Percentiles rank a stretch among this genome's conserved stretches.
Conservation (phyloP, 1,140 invertebrate genomes). For the Drosophila orosa region DNA sequence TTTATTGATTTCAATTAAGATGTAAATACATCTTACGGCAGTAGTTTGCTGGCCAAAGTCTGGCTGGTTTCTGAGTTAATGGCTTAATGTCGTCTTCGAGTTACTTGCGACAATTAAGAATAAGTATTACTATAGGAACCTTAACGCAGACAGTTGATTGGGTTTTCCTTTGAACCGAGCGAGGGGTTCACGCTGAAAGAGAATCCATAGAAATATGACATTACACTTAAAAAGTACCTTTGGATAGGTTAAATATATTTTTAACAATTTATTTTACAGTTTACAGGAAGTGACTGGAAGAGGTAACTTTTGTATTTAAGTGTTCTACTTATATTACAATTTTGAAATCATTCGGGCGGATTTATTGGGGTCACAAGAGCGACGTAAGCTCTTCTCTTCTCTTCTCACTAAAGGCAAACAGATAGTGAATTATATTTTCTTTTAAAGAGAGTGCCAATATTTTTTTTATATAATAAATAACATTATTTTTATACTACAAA, state of each 20-base stretch:
- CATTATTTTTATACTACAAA: background rate
- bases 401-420: background rate
- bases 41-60: background rate
- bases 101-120: background rate
- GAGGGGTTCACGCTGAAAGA: background rate
- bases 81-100: background rate
- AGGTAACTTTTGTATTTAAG: background rate
- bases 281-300: background rate
- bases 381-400: background rate
- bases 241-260: background rate
- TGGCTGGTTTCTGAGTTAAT: background rate
- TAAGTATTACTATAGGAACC: background rate
- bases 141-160: background rate
- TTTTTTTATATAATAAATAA: too few species aligned
- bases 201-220: background rate
- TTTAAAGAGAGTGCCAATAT: too few species aligned
- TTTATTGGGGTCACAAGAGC: background rate
- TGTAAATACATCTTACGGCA: too few species aligned
- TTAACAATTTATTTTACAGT: too few species aligned
- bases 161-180: too few species aligned
- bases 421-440: too few species aligned
- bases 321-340: background rate
- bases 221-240: background rate
- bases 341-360: background rate
- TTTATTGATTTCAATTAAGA: conserved; percentile 27